A percentile compares a stretch with the other conserved stretches of the same genome.
Conservation (phyloP, 1,140 invertebrate genomes). For the Drosophila paulistorum region DNA sequence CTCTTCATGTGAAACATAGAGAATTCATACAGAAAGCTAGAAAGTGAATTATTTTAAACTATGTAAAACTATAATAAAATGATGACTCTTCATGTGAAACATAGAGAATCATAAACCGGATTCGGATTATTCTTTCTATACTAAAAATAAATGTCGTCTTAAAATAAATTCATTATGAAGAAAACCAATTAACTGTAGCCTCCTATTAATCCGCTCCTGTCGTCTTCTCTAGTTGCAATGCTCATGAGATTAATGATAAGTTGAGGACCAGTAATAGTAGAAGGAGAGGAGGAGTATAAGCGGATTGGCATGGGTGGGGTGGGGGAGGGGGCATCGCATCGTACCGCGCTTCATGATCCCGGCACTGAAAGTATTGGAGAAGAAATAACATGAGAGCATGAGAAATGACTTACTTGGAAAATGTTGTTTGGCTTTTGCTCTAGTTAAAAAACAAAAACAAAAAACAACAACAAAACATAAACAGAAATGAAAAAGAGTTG, state of each 20-base stretch:
- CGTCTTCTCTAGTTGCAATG: slow-evolving; percentile 15
- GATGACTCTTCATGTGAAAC: too few species aligned
- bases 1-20: too few species aligned
- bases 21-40: too few species aligned
- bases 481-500: slow-evolving; percentile 39
- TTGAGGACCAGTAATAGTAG: slow-evolving; percentile 28
- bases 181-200: neutral
- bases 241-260: slow-evolving; percentile 54
- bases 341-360: slow-evolving; percentile 21
- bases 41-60: too few species aligned
- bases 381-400: slow-evolving; percentile 58
- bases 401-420: slow-evolving; percentile 78
- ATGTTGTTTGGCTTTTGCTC: slow-evolving; percentile 62
- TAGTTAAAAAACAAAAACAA: slow-evolving; percentile 32
- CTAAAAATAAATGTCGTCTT: too few species aligned
- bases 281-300: neutral
- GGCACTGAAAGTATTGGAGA: slow-evolving; percentile 47
- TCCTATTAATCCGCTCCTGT: neutral
- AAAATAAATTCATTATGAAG: too few species aligned
- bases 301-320: neutral
- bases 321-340: neutral
- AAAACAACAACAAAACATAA: neutral
- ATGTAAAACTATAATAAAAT: too few species aligned
- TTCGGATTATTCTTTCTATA: too few species aligned
- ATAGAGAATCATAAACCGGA: too few species aligned